Base-by-base conservation (phyloP, 2,113 vertebrate species). In the Pyxicephalus adspersus region DNA sequence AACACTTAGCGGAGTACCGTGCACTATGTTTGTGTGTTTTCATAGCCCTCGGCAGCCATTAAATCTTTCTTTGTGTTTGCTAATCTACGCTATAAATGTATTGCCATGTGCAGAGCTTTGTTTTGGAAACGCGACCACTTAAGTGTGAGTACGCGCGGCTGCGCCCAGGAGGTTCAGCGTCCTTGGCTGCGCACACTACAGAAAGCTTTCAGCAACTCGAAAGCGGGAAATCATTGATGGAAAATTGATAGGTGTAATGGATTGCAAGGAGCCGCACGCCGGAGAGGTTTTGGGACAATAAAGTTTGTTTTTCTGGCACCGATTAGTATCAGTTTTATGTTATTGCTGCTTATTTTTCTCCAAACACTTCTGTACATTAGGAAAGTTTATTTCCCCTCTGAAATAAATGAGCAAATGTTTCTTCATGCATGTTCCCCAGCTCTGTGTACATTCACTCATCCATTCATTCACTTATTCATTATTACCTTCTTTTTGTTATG, bases 81-180 rank as follows among this genome's bases (percentile, higher is more conserved):
- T n/a, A n/a, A n/a, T n/a, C n/a, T n/a, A n/a, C n/a, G n/a, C n/a
- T n/a, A n/a, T n/a, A n/a, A n/a, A n/a, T n/a, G n/a, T n/a, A n/a
- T n/a, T n/a, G n/a, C n/a, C n/a, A n/a, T n/a, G n/a, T 34, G 31
- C 31, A 34, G 6, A 34, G 31, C 38, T 34, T n/a, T 45, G 66
- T 25, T n/a, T 25, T 18, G 16, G 66, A 26, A 34, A 51, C 15
- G 38, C 51, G 38, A 68, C 34, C 38, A 51, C 66, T 68, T 68
- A 4, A 68, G 65, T 50, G 11, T 31, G 66, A 17, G 34, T 26
- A 9, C 16, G 15, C 0, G 22, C 66, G 5, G 38, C 38, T 38
- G 66, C 66, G 19, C 66, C 66, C 66, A 25, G 25, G 66, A 68
- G 38, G 66, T 68, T 68, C 66, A 20, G 66, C 25, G 66, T 68